Conservation (phyloP, 2,797 vertebrate species). For the Rallus crepitans region DNA sequence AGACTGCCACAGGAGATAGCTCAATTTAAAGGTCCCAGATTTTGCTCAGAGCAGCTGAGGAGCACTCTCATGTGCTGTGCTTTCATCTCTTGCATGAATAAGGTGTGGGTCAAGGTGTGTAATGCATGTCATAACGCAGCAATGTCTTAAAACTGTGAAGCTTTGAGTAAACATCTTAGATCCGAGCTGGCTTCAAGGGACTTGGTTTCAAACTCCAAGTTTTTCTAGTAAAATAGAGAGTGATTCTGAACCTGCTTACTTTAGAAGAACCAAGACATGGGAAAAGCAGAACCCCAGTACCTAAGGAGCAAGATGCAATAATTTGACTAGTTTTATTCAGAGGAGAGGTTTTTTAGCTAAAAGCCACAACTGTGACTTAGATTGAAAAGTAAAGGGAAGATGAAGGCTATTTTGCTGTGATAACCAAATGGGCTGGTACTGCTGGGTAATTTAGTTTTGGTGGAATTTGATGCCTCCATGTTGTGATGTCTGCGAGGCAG, state of each 20-base stretch:
- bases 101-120: not conserved
- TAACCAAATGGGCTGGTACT: not conserved
- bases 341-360: not conserved
- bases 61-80: not conserved
- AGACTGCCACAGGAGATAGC: not conserved
- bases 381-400: not conserved
- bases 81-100: not conserved
- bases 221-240: not conserved
- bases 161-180: not conserved
- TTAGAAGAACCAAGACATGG: not conserved
- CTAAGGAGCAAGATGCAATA: not conserved
- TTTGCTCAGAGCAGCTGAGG: not conserved
- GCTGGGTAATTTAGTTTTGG: conserved; percentile 26
- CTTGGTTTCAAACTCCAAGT: not conserved
- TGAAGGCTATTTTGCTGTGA: not conserved
- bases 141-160: not conserved
- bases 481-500: not conserved
- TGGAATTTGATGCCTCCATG: conserved; percentile 38
- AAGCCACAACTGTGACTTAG: not conserved
- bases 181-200: not conserved
- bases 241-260: not conserved
- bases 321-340: not conserved
- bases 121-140: not conserved
- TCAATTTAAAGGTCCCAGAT: not conserved
- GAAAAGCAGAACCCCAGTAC: rapidly evolving